Base-by-base conservation (phyloP, 1,140 invertebrate species). In the Coenobita brevimanus region DNA sequence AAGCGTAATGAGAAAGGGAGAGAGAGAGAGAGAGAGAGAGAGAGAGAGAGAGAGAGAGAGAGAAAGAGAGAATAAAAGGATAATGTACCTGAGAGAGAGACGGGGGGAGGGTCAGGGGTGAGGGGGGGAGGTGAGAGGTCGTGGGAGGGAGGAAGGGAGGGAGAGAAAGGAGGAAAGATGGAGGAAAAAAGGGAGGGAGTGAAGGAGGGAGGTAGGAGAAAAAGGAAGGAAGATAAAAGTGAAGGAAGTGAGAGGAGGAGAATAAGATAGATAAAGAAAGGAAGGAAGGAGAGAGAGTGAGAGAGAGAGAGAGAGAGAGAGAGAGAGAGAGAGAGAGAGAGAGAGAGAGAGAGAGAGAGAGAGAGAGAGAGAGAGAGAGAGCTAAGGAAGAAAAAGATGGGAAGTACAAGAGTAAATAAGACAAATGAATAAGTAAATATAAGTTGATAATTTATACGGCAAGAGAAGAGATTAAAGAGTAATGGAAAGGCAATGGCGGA, bases 401-500 rank as follows among this genome's bases (percentile, higher is more conserved):
- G 27, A 69, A 36, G 36, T 15, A 30, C 15, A 69, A 36, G 36
- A 36, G 36, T 15, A 30, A 36, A 69, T 15, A 69, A 36, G 36
- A 36, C 17, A 36, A 30, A 36, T 15, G 64, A 69, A 27, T 15
- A 36, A 69, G 64, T n/a, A 50, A 17, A 67, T 57, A 57, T 57
- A 46, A 46, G 15, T 8, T 50, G 17, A 50, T 8, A 17, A 50
- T 50, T 6, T 50, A 50, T 17, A 17, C 46, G 46, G 46, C 6
- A 50, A 50, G 21, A 46, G 13, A 27, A 8, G 73, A 43, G 73
- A 46, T 30, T 27, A n/a, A 8, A 46, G 46, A 3, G 60, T 64
- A 38, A 43, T 38, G 62, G 79, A 67, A 57, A 81, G 60, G 62
- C 54, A 81, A 57, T 64, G 41, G 38, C n/a, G 24, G 27, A 69